Conservation (phyloP, 2,797 vertebrate genomes). For the Eurystomus glaucurus region DNA sequence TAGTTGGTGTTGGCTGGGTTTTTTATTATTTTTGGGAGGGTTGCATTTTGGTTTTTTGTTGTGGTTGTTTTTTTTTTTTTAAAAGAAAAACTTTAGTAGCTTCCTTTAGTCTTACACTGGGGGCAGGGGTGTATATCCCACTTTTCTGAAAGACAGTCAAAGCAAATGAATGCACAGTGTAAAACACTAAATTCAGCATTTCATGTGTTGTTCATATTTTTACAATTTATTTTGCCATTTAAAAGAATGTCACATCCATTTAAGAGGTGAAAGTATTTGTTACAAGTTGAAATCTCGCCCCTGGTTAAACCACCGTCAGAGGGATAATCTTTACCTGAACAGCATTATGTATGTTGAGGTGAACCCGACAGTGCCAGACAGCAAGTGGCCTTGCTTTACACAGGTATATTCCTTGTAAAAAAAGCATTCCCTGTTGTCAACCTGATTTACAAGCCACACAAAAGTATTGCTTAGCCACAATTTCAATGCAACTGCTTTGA, state of each 20-base stretch:
- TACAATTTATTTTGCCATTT: slow-evolving; percentile 16
- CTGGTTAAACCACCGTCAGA: not conserved
- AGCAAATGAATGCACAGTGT: not conserved
- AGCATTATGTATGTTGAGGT: not conserved
- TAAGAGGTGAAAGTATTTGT: not conserved
- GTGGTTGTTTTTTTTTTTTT: not conserved
- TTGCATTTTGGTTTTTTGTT: not conserved
- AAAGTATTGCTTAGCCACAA: not conserved
- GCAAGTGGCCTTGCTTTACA: not conserved
- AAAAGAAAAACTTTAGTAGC: not conserved
- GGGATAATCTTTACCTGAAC: not conserved
- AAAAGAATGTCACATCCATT: not conserved
- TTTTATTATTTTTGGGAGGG: not conserved
- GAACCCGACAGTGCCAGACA: not conserved
- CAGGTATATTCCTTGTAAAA: not conserved
- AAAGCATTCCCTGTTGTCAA: not conserved
- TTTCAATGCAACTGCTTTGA: not conserved
- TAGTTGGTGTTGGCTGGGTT: fast-evolving
- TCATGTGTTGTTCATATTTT: not conserved
- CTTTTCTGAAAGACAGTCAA: not conserved
- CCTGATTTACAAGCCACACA: not conserved
- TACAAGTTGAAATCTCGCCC: not conserved
- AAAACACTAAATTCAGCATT: not conserved
- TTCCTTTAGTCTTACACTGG: not conserved
- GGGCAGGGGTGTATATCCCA: not conserved